Evolutionary conservation across 1,140 invertebrate genomes (phyloP).

Genomic region (Coboldia fuscipes): DNA sequence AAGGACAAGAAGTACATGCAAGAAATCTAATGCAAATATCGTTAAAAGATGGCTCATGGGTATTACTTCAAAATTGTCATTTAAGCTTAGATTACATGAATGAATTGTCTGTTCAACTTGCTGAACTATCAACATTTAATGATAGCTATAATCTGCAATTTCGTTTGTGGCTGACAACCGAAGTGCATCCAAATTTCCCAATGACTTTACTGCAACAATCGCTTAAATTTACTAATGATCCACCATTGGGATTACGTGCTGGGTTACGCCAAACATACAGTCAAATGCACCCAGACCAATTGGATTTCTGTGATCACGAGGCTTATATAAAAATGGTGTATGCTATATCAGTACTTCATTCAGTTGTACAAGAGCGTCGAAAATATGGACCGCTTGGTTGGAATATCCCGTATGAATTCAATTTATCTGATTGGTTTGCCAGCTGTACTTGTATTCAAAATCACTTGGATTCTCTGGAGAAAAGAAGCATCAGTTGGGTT

Average conservation of each 20-base stretch:
- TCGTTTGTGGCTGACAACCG: slow-evolving; percentile 79
- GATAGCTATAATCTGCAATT: slow-evolving; percentile 42
- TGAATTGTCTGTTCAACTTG: slow-evolving; percentile 49
- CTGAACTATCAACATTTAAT: slow-evolving; percentile 30
- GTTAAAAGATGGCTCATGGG: slow-evolving; percentile 53
- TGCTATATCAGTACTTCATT: slow-evolving; percentile 73
- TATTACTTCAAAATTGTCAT: slow-evolving; percentile 79
- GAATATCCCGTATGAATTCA: slow-evolving; percentile 89
- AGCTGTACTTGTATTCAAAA: slow-evolving; percentile 83
- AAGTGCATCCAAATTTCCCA: slow-evolving; percentile 61
- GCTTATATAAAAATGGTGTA: slow-evolving; percentile 72
- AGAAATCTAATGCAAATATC: slow-evolving; percentile 48
- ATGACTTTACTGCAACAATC: slow-evolving; percentile 70
- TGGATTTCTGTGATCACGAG: slow-evolving; percentile 63
- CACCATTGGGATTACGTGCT: slow-evolving; percentile 62
- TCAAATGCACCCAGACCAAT: slow-evolving; percentile 60
- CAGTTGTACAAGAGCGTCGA: slow-evolving; percentile 64
- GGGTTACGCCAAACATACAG: slow-evolving; percentile 68
- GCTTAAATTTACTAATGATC: slow-evolving; percentile 75
- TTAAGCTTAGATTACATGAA: slow-evolving; percentile 76
- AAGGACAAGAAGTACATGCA: slow-evolving; percentile 80
- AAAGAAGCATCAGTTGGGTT: slow-evolving; percentile 57
- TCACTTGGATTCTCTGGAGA: slow-evolving; percentile 72
- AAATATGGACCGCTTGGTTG: slow-evolving; percentile 83
- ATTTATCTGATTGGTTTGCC: slow-evolving; percentile 73